Base-by-base conservation (phyloP, 2,797 vertebrate species). In the Enteromius radiatus region DNA sequence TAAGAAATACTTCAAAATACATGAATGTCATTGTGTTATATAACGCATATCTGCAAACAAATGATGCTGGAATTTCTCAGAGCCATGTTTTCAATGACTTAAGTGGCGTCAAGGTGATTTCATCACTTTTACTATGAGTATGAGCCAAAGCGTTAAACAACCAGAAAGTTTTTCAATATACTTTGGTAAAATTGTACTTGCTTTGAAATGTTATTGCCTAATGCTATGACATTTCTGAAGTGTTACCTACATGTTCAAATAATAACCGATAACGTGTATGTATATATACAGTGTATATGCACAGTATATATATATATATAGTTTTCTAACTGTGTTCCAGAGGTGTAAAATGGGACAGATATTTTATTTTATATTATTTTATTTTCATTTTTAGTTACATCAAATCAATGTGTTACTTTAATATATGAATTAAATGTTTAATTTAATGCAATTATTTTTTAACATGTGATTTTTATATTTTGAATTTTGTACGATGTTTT, bases 51-150 rank as follows among this genome's bases (percentile, higher is more conserved):
- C 33, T 43, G n/a, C 49, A 56, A 74, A 54, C 71, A 74, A 74
- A 54, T 70, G 10, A 52, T 52, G 19, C 28, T 54, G 11, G 47
- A 73, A 38, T 3, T 56, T 75, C 21, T 56, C 31, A 15, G 45
- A 33, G 23, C 28, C 70, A n/a, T 43, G 38, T 38, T 41, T 59
- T 8, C 12, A 41, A 41, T 6, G 31, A 75, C 31, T 56, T 14
- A 75, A n/a, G 21, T 75, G 28, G 21, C 41, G 52, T 56, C 73
- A 54, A 75, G 33, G 73, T 36, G 31, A 75, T 75, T 75, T 36
- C 10, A 56, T 38, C 12, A 56, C 28, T 21, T 11, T 31, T 43
- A 26, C 14, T 69, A 17, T 11, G n/a, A 69, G 8, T 9, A 43
- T 5, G n/a, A 17, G 14, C 15, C 23, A 47, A 9, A 71, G 52